A percentile compares a stretch with the other conserved stretches of the same genome.
Evolutionary conservation across 1,140 invertebrate genomes (phyloP).

Genomic region (Brachionus plicatilis): DNA sequence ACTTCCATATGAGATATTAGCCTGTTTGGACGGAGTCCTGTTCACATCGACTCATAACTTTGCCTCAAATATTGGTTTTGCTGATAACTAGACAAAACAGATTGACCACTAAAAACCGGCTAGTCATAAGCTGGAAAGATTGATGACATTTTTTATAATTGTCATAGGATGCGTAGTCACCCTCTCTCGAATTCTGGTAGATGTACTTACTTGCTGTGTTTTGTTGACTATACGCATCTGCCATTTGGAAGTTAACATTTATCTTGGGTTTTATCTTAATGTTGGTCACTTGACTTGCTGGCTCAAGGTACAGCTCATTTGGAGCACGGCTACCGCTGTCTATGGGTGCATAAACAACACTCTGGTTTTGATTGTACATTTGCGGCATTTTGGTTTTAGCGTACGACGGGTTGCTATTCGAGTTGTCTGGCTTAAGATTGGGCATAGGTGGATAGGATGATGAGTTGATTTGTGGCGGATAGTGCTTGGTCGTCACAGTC

Average conservation of each 20-base stretch:
- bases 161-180: background rate
- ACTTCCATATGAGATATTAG: background rate
- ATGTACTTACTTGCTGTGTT: background rate
- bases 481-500: constrained; percentile 1
- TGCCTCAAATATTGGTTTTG: background rate
- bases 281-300: background rate
- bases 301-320: background rate
- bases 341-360: no score
- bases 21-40: background rate
- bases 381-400: background rate
- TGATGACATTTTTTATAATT: background rate
- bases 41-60: background rate
- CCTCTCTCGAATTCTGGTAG: background rate
- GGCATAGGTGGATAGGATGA: background rate
- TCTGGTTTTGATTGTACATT: background rate
- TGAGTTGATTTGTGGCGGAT: background rate
- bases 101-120: background rate
- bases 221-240: background rate
- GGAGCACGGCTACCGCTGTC: no score
- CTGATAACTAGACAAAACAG: background rate
- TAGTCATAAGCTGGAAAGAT: background rate
- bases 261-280: background rate
- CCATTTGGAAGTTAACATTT: background rate
- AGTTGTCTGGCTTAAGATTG: background rate
- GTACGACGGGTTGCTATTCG: background rate